Evolutionary conservation across 2,113 vertebrate species (phyloP).

Genomic region (Neopipo cinnamomea): DNA sequence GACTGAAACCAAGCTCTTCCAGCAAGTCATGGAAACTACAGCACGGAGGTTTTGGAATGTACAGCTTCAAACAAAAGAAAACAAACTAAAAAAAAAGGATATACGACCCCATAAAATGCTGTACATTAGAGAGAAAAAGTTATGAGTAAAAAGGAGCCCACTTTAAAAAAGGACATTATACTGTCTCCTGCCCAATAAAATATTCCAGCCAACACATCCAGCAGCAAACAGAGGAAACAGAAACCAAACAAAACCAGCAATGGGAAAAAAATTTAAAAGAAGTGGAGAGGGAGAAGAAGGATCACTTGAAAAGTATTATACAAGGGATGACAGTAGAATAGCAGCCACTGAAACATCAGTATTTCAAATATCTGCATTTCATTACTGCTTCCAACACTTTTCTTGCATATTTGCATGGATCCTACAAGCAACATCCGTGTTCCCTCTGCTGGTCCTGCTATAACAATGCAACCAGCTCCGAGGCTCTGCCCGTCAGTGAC

Average conservation of each 20-base stretch:
- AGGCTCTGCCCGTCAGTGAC: neutral
- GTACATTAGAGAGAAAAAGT: neutral
- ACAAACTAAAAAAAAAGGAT: neutral
- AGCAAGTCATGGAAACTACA: neutral
- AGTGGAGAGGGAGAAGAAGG: neutral
- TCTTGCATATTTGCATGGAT: neutral
- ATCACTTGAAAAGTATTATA: neutral
- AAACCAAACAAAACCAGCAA: neutral
- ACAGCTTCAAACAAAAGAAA: neutral
- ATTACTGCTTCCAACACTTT: neutral
- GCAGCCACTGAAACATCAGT: neutral
- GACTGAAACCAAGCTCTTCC: neutral
- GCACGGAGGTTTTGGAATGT: neutral
- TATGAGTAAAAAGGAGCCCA: neutral
- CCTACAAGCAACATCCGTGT: neutral
- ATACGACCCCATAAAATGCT: neutral
- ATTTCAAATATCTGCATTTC: neutral
- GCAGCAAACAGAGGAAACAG: neutral
- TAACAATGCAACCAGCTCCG: neutral
- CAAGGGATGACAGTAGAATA: neutral
- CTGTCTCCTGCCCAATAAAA: neutral
- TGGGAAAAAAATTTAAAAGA: neutral
- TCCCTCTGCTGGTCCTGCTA: conserved; percentile 35
- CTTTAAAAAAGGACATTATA: neutral
- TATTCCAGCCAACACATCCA: neutral